A percentile compares a stretch with the other conserved stretches of the same genome.
These are phyloP conservation scores for Pristionchus japonicus DNA, from an alignment of 2,888 invertebrate genomes.

Conservation along the genomic window DNA sequence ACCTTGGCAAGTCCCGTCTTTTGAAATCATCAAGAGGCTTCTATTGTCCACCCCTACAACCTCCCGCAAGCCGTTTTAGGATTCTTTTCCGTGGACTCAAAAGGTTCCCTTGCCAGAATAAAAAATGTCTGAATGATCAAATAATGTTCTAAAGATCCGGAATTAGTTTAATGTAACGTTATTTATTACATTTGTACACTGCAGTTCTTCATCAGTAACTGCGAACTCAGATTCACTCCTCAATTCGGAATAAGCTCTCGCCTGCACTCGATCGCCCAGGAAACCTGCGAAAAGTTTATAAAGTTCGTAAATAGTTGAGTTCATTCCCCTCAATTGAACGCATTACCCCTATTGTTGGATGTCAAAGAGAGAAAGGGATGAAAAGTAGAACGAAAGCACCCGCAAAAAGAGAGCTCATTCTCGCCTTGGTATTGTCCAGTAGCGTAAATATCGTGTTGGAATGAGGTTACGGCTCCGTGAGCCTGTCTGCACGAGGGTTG, in stretches of 20 bases:
- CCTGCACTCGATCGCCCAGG: constrained; percentile 56
- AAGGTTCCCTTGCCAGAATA: too few relatives aligned
- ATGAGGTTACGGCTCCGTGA: background rate
- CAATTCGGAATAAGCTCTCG: constrained; percentile 59
- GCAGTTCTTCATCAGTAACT: constrained; percentile 55
- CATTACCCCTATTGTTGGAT: background rate
- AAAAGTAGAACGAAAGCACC: background rate
- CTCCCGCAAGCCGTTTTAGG: too few relatives aligned
- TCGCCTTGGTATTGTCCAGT: constrained; percentile 47
- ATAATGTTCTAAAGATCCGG: too few relatives aligned
- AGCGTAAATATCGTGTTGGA: constrained; percentile 42
- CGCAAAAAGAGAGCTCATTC: background rate
- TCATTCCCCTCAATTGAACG: background rate
- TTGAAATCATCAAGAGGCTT: too few relatives aligned
- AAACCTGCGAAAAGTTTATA: constrained; percentile 54
- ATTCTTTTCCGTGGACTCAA: too few relatives aligned
- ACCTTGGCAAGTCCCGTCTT: too few relatives aligned
- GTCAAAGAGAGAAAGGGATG: background rate
- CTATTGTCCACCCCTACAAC: too few relatives aligned
- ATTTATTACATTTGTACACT: constrained; percentile 52
- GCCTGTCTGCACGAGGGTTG: constrained; percentile 46
- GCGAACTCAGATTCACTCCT: constrained; percentile 55
- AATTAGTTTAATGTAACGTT: too few relatives aligned
- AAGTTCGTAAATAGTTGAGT: background rate
- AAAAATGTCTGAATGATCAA: too few relatives aligned